Evolutionary conservation across 2,888 invertebrate genomes (phyloP).

Genomic region (Callimorpha dominula): DNA sequence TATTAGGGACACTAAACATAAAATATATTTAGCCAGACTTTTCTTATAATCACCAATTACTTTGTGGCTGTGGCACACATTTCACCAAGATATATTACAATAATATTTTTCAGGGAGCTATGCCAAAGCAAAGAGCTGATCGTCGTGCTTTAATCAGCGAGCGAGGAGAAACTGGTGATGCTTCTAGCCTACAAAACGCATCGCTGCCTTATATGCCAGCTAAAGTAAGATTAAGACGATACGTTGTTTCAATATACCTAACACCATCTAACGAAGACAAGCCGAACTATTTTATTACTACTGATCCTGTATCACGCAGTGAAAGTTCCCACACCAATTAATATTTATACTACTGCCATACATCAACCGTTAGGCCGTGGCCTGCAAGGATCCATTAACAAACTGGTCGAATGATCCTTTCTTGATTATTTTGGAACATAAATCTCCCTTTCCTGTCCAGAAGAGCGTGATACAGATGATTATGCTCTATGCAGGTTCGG

Average conservation of each 20-base stretch:
- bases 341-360: not conserved
- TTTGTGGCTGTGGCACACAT: too few relatives aligned
- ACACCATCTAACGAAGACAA: not conserved
- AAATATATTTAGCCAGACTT: not conserved
- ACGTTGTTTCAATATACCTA: not conserved
- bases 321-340: not conserved
- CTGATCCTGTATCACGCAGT: not conserved
- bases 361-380: not conserved
- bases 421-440: not conserved
- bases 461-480: not conserved
- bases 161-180: slow-evolving; percentile 77
- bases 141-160: slow-evolving; percentile 80
- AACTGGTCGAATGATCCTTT: not conserved
- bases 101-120: slow-evolving; percentile 68
- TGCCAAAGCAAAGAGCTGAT: slow-evolving; percentile 81
- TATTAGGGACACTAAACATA: not conserved
- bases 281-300: not conserved
- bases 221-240: slow-evolving; percentile 65
- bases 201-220: slow-evolving; percentile 82
- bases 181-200: slow-evolving; percentile 79
- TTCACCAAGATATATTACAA: not conserved
- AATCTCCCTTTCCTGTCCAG: not conserved
- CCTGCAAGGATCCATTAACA: not conserved
- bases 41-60: not conserved
- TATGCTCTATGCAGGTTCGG: not conserved